These are phyloP conservation scores for Riptortus pedestris DNA, from an alignment of 1,140 invertebrate genomes.

Conservation along the genomic window DNA sequence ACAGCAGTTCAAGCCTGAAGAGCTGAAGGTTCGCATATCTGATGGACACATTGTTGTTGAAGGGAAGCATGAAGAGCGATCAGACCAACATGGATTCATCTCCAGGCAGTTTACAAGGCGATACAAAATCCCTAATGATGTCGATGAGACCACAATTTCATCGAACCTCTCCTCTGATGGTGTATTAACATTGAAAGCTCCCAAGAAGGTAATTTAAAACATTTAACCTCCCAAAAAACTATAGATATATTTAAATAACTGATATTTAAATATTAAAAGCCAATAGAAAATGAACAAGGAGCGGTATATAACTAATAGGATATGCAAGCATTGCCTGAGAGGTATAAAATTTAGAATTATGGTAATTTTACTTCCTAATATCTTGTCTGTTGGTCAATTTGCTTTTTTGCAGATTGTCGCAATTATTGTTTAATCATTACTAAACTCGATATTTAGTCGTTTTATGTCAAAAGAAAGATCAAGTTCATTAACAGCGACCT, in stretches of 20 bases:
- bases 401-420: too few species aligned
- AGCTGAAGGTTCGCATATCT: conserved; percentile 58
- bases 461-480: too few species aligned
- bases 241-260: too few species aligned
- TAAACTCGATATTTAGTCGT: too few species aligned
- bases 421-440: too few species aligned
- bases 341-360: too few species aligned
- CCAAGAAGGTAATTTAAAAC: conserved; percentile 36
- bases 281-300: too few species aligned
- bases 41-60: conserved; percentile 57
- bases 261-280: too few species aligned
- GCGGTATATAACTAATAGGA: too few species aligned
- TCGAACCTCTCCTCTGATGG: conserved; percentile 52
- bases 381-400: too few species aligned
- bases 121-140: conserved; percentile 50
- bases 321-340: neutral
- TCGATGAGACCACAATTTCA: conserved; percentile 46
- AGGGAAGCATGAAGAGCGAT: conserved; percentile 56
- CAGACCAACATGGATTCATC: conserved; percentile 52
- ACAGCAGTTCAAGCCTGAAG: conserved; percentile 67
- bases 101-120: conserved; percentile 51
- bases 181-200: conserved; percentile 48
- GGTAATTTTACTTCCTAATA: too few species aligned
- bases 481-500: too few species aligned
- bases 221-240: neutral